Base-by-base conservation (phyloP, 2,888 invertebrate genomes). In the Atethmia centrago region DNA sequence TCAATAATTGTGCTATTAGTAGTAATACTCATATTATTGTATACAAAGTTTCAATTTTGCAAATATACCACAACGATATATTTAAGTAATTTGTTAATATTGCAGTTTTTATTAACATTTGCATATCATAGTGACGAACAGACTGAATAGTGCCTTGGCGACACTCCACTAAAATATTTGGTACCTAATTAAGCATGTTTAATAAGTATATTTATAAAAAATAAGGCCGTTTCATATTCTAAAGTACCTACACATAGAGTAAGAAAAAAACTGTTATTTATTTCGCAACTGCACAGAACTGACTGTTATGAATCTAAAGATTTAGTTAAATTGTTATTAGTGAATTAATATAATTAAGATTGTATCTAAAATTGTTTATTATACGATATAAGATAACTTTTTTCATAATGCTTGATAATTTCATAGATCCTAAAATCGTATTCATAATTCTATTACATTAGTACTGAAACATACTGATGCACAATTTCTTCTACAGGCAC, bases 401-500 rank as follows among this genome's bases (percentile, higher is more conserved):
- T 53, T 77, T 67, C 19, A 65, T 58, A 69, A 65, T 61, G 25
- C 59, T 73, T 68, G 19, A 16, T 59, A 31, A 65, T 49, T 51
- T 31, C 28, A 42, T 19, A 21, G 2, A 36, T 31, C n/a, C 67
- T 14, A 16, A 40, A 10, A 55, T 3, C 2, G 53, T 53, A 61
- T n/a, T 49, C 3, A 42, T 65, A 65, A 62, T 12, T 58, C 3
- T 25, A 51, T 14, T 2, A 25, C n/a, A 56, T 14, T 58, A 28
- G 28, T 40, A 62, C 36, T 68, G 75, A 71, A 79, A 12, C 25
- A 49, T 69, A 81, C 79, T 83, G 36, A 87, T 68, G 42, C 40
- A 64, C 0, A 21, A 21, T 65, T 70, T 82, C 12, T 80, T 86
- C 78, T 47, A 71, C 92, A 95, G 96, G 95, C 21, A 91, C 91